These are phyloP conservation scores for Virgularia gustaviana DNA, from an alignment of 92 coral and sea anemone species.

Conservation along the genomic window DNA sequence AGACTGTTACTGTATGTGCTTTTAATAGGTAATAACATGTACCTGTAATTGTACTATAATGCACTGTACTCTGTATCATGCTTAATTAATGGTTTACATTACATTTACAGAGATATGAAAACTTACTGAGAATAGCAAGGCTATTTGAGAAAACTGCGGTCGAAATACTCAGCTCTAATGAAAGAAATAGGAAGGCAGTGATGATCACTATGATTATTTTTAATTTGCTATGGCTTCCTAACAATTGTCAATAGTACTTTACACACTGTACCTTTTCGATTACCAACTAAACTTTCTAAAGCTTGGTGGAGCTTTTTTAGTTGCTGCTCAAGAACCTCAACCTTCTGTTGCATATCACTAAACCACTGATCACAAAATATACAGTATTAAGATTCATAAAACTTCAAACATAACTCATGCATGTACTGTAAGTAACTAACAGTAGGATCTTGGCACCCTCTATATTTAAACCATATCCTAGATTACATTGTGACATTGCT, in stretches of 20 bases:
- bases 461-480: too few relatives aligned
- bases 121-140: constrained; percentile 95
- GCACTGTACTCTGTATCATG: too few relatives aligned
- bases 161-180: constrained; percentile 68
- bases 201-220: neutral
- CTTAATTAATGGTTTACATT: neutral
- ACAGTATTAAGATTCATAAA: neutral
- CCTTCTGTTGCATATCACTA: constrained; percentile 87
- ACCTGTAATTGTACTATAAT: too few relatives aligned
- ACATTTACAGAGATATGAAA: neutral
- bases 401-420: too few relatives aligned
- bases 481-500: too few relatives aligned
- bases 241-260: neutral
- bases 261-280: constrained; percentile 67
- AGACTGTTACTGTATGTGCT: too few relatives aligned
- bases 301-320: constrained; percentile 91
- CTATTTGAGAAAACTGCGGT: constrained; percentile 86
- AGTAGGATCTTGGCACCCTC: too few relatives aligned
- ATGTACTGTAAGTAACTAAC: too few relatives aligned
- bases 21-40: too few relatives aligned
- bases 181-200: neutral
- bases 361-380: constrained; percentile 65
- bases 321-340: constrained; percentile 89
- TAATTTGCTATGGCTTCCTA: neutral
- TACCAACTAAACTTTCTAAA: constrained; percentile 71